Percentiles rank a stretch among this genome's conserved stretches.
phyloP scores from a whole-genome alignment of 2,113 vertebrate species.

The Arizona elegans region DNA sequence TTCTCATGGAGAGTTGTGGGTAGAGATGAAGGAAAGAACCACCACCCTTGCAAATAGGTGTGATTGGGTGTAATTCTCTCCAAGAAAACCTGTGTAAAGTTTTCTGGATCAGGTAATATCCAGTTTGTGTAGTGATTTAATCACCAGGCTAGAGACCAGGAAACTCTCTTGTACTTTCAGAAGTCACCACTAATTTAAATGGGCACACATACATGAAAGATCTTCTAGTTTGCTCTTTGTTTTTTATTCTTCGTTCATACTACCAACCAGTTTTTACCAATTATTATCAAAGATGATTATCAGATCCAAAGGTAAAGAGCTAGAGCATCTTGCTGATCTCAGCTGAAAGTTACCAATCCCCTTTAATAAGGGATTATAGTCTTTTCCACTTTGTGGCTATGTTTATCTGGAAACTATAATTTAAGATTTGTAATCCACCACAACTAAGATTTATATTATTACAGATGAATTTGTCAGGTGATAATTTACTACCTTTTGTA shows the following conservation, averaged over 20 bases:
- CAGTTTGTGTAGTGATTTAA: background rate
- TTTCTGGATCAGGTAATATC: background rate
- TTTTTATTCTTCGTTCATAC: background rate
- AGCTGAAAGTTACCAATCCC: background rate
- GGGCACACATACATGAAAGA: background rate
- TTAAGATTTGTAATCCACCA: background rate
- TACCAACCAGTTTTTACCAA: background rate
- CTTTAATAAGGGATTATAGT: background rate
- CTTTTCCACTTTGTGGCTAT: background rate
- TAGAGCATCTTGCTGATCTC: background rate
- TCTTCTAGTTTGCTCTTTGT: background rate
- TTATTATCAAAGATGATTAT: background rate
- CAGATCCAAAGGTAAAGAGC: background rate
- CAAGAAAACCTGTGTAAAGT: background rate
- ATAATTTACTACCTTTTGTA: background rate
- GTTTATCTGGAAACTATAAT: background rate
- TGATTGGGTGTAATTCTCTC: background rate
- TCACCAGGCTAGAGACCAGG: background rate
- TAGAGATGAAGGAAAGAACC: background rate
- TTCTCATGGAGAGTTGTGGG: background rate
- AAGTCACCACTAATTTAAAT: background rate
- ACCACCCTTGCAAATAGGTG: background rate
- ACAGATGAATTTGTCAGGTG: background rate
- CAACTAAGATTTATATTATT: background rate
- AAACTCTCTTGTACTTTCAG: background rate